Evolutionary conservation across 2,888 invertebrate genomes (phyloP).

Genomic region (Ormia ochracea): DNA sequence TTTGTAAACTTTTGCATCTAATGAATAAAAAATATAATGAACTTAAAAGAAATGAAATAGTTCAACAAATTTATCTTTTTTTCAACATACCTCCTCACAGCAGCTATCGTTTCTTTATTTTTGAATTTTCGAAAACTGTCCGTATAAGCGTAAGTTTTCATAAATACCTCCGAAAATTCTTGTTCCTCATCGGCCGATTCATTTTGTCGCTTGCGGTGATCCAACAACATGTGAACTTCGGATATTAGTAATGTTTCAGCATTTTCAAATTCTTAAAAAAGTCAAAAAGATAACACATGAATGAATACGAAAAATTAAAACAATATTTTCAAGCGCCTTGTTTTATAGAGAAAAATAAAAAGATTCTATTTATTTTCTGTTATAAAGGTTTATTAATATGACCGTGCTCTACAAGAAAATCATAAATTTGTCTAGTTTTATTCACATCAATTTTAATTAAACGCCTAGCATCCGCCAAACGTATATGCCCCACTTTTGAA

Average conservation of each 20-base stretch:
- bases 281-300: constrained; percentile 13
- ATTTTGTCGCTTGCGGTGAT: constrained; percentile 97
- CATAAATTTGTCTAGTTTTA: constrained; percentile 91
- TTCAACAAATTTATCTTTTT: too few relatives aligned
- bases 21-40: too few relatives aligned
- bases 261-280: constrained; percentile 92
- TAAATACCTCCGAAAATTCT: constrained; percentile 98
- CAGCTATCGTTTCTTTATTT: constrained; percentile 97
- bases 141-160: constrained; percentile 97
- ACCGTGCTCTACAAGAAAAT: constrained; percentile 85
- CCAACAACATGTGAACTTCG: constrained; percentile 96
- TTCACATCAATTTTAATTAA: constrained; percentile 95
- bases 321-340: constrained; percentile 49
- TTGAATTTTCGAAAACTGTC: constrained; percentile 97
- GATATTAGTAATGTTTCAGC: constrained; percentile 98
- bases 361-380: constrained; percentile 52
- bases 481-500: constrained; percentile 84
- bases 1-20: too few relatives aligned
- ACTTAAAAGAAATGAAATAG: too few relatives aligned
- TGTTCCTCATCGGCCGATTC: constrained; percentile 99
- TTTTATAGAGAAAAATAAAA: constrained; percentile 4
- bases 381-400: constrained; percentile 81
- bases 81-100: constrained; percentile 88
- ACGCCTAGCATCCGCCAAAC: constrained; percentile 87
- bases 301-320: background rate